Evolutionary conservation across 2,888 invertebrate species (phyloP).

Genomic region (Nemoura dubitans): DNA sequence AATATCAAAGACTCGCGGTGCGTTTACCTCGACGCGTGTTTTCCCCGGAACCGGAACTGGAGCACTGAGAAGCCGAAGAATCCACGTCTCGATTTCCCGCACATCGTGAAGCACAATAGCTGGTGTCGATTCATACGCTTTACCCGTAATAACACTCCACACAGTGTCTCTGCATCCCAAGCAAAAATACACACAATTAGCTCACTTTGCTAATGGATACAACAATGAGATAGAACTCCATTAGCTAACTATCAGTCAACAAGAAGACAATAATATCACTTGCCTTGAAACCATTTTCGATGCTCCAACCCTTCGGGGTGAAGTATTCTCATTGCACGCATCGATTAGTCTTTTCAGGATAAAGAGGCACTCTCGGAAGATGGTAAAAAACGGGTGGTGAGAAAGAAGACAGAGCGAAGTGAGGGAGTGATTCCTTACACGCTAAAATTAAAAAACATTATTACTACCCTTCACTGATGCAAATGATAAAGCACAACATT

Average conservation of each 20-base stretch:
- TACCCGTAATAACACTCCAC: constrained; percentile 93
- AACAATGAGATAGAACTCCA: neutral
- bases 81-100: constrained; percentile 99
- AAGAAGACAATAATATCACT: constrained; percentile 50
- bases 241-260: neutral
- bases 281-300: constrained; percentile 87
- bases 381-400: constrained; percentile 99
- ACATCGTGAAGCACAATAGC: constrained; percentile 95
- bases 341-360: constrained; percentile 95
- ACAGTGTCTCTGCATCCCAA: constrained; percentile 82
- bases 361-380: constrained; percentile 97
- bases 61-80: constrained; percentile 91
- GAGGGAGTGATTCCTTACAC: constrained; percentile 89
- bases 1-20: too few relatives aligned
- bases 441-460: constrained; percentile 64
- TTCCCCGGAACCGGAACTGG: constrained; percentile 98
- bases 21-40: constrained; percentile 75
- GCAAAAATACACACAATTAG: constrained; percentile 26
- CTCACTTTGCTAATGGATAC: neutral
- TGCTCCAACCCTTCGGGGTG: constrained; percentile 87
- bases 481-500: too few relatives aligned
- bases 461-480: neutral
- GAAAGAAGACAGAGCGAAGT: constrained; percentile 97
- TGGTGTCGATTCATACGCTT: constrained; percentile 80
- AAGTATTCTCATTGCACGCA: constrained; percentile 95